Evolutionary conservation across 2,113 vertebrate species (phyloP).

Genomic region (Rhodinocichla rosea): DNA sequence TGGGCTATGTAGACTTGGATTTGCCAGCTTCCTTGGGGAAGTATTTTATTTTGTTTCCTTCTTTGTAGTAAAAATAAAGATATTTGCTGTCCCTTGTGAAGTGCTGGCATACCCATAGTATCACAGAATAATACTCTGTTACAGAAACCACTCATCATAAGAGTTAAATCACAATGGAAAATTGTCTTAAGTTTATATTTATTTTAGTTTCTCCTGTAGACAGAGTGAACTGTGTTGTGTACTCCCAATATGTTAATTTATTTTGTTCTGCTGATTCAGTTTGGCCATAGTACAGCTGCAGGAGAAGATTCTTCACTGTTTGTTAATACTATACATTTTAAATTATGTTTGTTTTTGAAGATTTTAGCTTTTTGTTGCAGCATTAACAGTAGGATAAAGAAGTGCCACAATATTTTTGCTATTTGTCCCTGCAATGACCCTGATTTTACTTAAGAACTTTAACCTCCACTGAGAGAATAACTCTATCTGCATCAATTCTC

Average conservation of each 20-base stretch:
- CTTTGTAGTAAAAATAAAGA: neutral
- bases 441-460: neutral
- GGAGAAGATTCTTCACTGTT: neutral
- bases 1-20: neutral
- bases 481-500: neutral
- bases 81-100: neutral
- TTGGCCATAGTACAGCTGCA: neutral
- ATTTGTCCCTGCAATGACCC: neutral
- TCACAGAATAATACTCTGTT: neutral
- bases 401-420: neutral
- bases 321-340: neutral
- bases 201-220: neutral
- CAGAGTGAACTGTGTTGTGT: neutral
- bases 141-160: neutral
- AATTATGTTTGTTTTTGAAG: neutral
- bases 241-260: neutral
- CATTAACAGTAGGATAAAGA: neutral
- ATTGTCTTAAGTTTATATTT: neutral
- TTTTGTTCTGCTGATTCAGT: neutral
- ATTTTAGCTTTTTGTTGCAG: neutral
- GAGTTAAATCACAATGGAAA: neutral
- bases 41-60: neutral
- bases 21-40: neutral
- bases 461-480: neutral
- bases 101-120: neutral